A percentile compares a stretch with the other conserved stretches of the same genome.
These are phyloP conservation scores for Tamandua tetradactyla DNA, from an alignment of 2,797 vertebrate species.

Conservation along the genomic window DNA sequence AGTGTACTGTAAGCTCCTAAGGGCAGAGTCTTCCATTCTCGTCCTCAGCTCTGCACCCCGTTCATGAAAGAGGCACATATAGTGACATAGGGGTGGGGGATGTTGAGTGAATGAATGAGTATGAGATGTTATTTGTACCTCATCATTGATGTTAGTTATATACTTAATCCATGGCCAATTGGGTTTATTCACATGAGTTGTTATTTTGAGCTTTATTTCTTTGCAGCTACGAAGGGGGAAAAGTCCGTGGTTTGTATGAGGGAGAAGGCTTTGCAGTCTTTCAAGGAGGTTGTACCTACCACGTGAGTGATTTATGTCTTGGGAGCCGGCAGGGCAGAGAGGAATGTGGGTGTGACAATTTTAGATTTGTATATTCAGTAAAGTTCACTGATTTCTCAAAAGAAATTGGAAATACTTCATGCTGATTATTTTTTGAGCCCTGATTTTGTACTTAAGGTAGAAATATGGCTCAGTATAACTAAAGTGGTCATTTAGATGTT, in stretches of 20 bases:
- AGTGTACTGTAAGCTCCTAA: rapidly evolving
- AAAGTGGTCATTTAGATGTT: not conserved
- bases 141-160: not conserved
- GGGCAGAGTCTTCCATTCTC: not conserved
- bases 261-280: slow-evolving; percentile 91
- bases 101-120: not conserved
- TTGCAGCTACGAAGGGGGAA: slow-evolving; percentile 91
- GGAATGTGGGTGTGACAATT: not conserved
- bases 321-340: not conserved
- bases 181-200: not conserved
- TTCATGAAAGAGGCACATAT: not conserved
- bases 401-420: not conserved
- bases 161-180: not conserved
- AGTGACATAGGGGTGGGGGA: not conserved
- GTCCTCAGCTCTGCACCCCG: not conserved
- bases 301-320: slow-evolving; percentile 83
- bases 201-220: slow-evolving; percentile 67
- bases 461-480: not conserved
- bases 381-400: not conserved
- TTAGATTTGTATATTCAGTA: not conserved
- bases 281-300: slow-evolving; percentile 90
- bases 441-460: not conserved
- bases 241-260: slow-evolving; percentile 84
- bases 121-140: not conserved
- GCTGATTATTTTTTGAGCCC: not conserved